Conservation (phyloP, 2,113 vertebrate genomes). For the Rhynchomys soricoides region DNA sequence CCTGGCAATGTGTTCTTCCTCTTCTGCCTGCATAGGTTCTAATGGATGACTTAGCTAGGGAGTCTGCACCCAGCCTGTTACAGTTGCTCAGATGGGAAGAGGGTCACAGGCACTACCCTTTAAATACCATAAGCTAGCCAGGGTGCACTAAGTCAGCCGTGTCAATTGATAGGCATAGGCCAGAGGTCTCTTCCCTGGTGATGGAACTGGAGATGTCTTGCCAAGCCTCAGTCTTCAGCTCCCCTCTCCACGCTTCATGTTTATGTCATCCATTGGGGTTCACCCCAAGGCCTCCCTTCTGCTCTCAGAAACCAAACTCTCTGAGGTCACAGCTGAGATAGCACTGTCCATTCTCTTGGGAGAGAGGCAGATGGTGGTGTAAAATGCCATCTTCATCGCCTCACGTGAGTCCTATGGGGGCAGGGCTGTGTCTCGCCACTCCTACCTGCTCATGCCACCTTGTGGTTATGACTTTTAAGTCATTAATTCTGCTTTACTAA, state of each 20-base stretch:
- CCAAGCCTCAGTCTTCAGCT: neutral
- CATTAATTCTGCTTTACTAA: conserved; percentile 2
- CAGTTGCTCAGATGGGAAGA: neutral
- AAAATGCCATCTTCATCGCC: fast-evolving
- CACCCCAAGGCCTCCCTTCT: neutral
- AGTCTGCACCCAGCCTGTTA: neutral
- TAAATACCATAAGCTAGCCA: neutral
- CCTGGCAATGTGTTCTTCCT: neutral
- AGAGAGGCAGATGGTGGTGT: neutral
- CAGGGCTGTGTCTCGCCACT: neutral
- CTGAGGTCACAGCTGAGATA: neutral
- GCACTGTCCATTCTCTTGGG: neutral
- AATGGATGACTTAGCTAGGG: neutral
- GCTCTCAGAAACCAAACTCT: neutral
- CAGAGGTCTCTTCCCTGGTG: neutral
- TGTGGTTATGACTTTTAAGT: neutral
- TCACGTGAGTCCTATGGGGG: neutral
- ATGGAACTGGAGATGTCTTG: neutral
- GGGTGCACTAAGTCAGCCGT: neutral
- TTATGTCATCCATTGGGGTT: neutral
- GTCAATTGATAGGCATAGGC: neutral
- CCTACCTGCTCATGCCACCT: neutral
- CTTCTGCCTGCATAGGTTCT: neutral
- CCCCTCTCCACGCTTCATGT: neutral
- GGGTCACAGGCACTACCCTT: neutral